A percentile compares a stretch with the other conserved stretches of the same genome.
Evolutionary conservation across 2,113 vertebrate species (phyloP).

Genomic region (Aptenodytes patagonicus): DNA sequence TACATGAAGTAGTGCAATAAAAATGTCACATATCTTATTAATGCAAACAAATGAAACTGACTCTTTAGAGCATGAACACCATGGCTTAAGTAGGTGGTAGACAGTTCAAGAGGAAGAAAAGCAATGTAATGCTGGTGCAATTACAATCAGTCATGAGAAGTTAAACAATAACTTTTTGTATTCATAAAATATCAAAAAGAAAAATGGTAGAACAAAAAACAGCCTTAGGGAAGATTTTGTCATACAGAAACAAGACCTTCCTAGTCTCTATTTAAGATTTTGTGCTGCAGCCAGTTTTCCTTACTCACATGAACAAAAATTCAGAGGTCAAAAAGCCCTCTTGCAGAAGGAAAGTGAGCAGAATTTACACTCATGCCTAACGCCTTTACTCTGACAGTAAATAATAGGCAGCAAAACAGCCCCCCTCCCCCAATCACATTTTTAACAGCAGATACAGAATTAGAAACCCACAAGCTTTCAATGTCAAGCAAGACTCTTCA

Average conservation of each 20-base stretch:
- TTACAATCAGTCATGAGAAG: conserved; percentile 59
- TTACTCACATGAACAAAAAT: not conserved
- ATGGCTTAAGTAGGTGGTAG: conserved; percentile 58
- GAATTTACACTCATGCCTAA: conserved; percentile 1
- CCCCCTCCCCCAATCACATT: not conserved
- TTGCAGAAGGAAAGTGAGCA: not conserved
- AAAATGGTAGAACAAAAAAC: conserved; percentile 24
- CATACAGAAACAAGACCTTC: conserved; percentile 32
- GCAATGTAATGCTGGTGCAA: conserved; percentile 43
- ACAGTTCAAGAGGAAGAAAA: conserved; percentile 63
- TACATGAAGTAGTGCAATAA: conserved; percentile 59
- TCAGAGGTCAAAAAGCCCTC: conserved; percentile 1
- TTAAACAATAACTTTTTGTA: conserved; percentile 63
- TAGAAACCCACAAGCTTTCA: conserved; percentile 31
- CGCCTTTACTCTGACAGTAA: not conserved
- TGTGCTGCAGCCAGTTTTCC: not conserved
- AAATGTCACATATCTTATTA: conserved; percentile 68
- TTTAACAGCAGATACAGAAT: conserved; percentile 21
- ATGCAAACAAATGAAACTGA: conserved; percentile 69
- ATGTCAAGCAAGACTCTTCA: conserved; percentile 24
- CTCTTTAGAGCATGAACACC: conserved; percentile 53
- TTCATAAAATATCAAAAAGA: conserved; percentile 52
- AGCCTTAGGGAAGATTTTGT: conserved; percentile 34
- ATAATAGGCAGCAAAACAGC: not conserved
- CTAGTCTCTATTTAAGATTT: not conserved